These are phyloP conservation scores for Cylas formicarius DNA, from an alignment of 1,140 invertebrate species.

Conservation along the genomic window DNA sequence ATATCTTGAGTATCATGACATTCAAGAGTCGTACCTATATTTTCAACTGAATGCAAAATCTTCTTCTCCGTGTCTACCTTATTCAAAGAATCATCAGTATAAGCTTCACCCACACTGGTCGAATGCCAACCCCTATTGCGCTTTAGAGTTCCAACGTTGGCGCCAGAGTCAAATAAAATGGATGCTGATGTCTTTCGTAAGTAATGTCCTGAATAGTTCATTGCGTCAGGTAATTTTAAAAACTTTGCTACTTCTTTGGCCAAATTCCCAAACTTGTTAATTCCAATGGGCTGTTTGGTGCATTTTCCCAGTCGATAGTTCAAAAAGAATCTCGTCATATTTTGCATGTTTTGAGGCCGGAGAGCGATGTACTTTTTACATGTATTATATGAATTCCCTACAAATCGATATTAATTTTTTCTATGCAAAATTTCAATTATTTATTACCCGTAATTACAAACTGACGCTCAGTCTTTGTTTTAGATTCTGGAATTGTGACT, in stretches of 20 bases:
- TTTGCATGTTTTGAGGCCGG: background rate
- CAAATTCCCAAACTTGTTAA: conserved; percentile 30
- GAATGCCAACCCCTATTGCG: too few species aligned
- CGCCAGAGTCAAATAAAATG: too few species aligned
- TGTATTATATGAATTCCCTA: conserved; percentile 8
- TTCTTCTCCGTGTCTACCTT: too few species aligned
- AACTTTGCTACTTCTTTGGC: conserved; percentile 33
- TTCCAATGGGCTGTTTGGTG: conserved; percentile 28
- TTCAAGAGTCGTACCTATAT: too few species aligned
- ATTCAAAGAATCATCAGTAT: too few species aligned
- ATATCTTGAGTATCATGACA: too few species aligned
- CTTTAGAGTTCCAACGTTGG: too few species aligned
- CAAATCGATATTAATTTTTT: too few species aligned
- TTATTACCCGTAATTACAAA: conserved; percentile 15
- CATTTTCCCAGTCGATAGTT: conserved; percentile 34
- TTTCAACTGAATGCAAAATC: too few species aligned
- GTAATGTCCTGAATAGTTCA: conserved; percentile 33
- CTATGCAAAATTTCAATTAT: too few species aligned
- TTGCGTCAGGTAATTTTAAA: conserved; percentile 30
- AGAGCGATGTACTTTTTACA: conserved; percentile 13
- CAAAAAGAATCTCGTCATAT: conserved; percentile 17
- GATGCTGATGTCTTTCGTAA: conserved; percentile 33
- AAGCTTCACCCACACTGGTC: too few species aligned
- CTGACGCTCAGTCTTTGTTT: conserved; percentile 13
- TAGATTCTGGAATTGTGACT: conserved; percentile 8